Evolutionary conservation across 2,797 vertebrate genomes (phyloP).

Genomic region (Myotis myotis): DNA sequence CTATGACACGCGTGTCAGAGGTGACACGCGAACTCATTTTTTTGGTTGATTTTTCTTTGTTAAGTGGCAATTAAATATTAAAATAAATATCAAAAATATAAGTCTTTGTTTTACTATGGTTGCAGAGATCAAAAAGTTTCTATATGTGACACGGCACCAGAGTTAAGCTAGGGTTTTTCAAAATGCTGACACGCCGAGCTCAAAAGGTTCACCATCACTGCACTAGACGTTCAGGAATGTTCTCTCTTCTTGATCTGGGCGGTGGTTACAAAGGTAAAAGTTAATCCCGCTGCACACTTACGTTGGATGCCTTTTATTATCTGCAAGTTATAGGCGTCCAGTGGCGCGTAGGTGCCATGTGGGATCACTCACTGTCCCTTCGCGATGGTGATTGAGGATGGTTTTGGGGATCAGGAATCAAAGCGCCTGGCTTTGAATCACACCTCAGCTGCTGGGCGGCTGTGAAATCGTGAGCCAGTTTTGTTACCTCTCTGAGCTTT

Average conservation of each 20-base stretch:
- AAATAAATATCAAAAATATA: too few relatives aligned
- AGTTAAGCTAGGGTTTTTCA: too few relatives aligned
- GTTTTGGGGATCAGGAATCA: background rate
- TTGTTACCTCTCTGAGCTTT: background rate
- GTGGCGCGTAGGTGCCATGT: rapidly evolving
- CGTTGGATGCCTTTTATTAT: background rate
- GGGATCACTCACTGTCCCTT: rapidly evolving
- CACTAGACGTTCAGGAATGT: background rate
- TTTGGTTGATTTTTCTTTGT: too few relatives aligned
- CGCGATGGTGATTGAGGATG: rapidly evolving
- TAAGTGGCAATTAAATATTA: too few relatives aligned
- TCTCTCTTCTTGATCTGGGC: background rate
- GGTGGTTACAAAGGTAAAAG: background rate
- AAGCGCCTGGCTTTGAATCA: background rate
- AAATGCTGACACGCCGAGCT: too few relatives aligned
- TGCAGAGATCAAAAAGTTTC: too few relatives aligned
- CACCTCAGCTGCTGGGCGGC: too few relatives aligned
- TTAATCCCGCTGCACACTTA: background rate
- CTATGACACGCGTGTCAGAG: too few relatives aligned
- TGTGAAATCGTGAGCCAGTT: background rate
- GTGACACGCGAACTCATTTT: too few relatives aligned
- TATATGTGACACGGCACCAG: too few relatives aligned
- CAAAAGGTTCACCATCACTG: too few relatives aligned
- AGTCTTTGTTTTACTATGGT: too few relatives aligned
- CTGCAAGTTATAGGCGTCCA: background rate